Evolutionary conservation across 2,113 vertebrate species (phyloP), one percentile per base, ranked within the genome.

Genomic region (Tupaia tana): DNA sequence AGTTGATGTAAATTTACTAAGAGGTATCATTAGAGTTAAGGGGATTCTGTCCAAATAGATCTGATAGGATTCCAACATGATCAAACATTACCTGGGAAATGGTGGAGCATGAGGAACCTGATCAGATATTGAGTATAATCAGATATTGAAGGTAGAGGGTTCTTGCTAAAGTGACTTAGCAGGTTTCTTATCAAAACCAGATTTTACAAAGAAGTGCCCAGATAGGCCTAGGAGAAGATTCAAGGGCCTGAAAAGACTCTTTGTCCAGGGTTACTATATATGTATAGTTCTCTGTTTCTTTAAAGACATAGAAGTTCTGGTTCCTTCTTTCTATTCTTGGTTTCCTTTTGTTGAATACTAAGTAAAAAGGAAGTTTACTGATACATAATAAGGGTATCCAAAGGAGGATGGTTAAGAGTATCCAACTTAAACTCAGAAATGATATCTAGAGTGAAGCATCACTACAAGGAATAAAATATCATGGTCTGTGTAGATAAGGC

Each of bases 381-480:
- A 61, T 92, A 81, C 56, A 83, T 24, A 1, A 54, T 63, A 91
- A 71, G 9, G 14, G 9, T 16, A 64, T 91, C 7, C 5, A 56
- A 92, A 59, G 24, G 29, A 69, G 66, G 16, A 19, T 29, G 86
- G 22, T 19, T 81, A 85, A 11, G 34, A 43, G 43, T 43, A 78
- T 94, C 89, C 15, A 43, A 82, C 22, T 1, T 16, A 82, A 78
- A 88, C 4, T 69, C 6, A 96, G 15, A 96, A 91, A 77, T 9
- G 4, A 9, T 73, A 77, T 95, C 19, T 13, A 90, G 81, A 80
- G 7, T 94, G 31, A 83, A 90, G 9, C 29, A 67, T 61, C 54
- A 93, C 89, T 58, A 56, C 58, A 69, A 64, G 52, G 18, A 29
- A 11, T 85, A 77, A 95, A 96, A 88, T 87, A n/a, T 66, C 95